Evolutionary conservation across 2,888 invertebrate species (phyloP).

Genomic region (Ctenicera cuprea): DNA sequence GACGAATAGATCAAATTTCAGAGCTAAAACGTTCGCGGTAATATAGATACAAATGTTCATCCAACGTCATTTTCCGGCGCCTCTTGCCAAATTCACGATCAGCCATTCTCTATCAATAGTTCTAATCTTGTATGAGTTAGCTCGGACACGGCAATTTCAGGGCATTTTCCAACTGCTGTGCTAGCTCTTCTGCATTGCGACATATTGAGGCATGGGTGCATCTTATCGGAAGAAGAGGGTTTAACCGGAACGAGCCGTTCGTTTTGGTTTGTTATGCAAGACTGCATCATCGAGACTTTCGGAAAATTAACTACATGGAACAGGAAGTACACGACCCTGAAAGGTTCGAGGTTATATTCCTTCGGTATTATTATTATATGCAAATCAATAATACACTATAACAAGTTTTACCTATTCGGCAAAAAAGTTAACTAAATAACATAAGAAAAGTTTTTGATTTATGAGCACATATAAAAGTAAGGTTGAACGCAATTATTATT

Average conservation of each 20-base stretch:
- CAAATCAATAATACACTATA: constrained; percentile 10
- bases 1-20: constrained; percentile 8
- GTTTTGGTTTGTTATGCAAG: constrained; percentile 56
- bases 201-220: constrained; percentile 68
- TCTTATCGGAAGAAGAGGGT: constrained; percentile 62
- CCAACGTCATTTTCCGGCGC: constrained; percentile 21
- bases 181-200: constrained; percentile 67
- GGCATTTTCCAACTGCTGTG: constrained; percentile 56
- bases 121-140: constrained; percentile 55
- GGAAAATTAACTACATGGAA: constrained; percentile 40
- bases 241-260: constrained; percentile 54
- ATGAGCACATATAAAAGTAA: neutral
- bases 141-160: constrained; percentile 55
- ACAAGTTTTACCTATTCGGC: neutral
- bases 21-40: neutral
- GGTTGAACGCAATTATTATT: neutral
- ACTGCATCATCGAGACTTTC: constrained; percentile 50
- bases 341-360: constrained; percentile 2
- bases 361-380: neutral
- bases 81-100: constrained; percentile 48
- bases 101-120: constrained; percentile 56
- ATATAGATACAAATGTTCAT: constrained; percentile 13
- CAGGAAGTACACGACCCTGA: neutral
- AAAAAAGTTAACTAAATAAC: neutral
- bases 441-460: constrained; percentile 2